Conservation (phyloP, 2,888 invertebrate species). For the Drosophila leonis region DNA sequence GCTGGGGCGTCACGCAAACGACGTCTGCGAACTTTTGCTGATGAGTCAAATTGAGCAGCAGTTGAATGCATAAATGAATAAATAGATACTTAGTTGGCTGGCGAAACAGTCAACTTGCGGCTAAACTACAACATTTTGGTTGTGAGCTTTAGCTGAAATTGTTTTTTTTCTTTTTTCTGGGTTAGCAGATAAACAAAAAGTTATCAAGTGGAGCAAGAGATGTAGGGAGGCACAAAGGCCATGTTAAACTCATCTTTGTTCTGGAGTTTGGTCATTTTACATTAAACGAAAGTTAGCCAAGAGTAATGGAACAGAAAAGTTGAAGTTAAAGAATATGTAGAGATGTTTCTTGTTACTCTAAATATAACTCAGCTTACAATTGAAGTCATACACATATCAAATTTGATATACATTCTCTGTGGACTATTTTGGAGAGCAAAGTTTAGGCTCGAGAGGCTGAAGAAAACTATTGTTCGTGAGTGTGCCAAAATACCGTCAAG, state of each 20-base stretch:
- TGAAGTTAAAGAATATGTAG: not conserved
- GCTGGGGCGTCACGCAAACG: constrained; percentile 59
- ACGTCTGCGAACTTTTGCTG: constrained; percentile 63
- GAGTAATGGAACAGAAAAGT: not conserved
- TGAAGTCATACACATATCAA: not conserved
- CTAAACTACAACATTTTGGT: constrained; percentile 37
- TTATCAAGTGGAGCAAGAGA: not conserved
- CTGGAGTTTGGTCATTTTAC: not conserved
- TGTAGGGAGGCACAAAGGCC: not conserved
- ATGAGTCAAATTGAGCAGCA: constrained; percentile 76
- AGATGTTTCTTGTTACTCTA: not conserved
- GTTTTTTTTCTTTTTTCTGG: not conserved
- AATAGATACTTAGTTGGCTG: constrained; percentile 47
- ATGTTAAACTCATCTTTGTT: not conserved
- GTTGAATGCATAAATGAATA: constrained; percentile 53
- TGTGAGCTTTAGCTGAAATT: constrained; percentile 27
- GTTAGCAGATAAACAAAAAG: not conserved
- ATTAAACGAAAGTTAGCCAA: not conserved
- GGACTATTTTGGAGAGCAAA: too few species aligned
- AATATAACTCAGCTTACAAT: not conserved
- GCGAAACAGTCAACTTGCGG: constrained; percentile 31
- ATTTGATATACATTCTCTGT: too few species aligned
- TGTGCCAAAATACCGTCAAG: too few species aligned
- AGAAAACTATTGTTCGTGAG: too few species aligned
- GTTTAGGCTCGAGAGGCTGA: too few species aligned